These are phyloP conservation scores for Perca schrenkii DNA, from an alignment of 2,113 vertebrate genomes.

Conservation along the genomic window DNA sequence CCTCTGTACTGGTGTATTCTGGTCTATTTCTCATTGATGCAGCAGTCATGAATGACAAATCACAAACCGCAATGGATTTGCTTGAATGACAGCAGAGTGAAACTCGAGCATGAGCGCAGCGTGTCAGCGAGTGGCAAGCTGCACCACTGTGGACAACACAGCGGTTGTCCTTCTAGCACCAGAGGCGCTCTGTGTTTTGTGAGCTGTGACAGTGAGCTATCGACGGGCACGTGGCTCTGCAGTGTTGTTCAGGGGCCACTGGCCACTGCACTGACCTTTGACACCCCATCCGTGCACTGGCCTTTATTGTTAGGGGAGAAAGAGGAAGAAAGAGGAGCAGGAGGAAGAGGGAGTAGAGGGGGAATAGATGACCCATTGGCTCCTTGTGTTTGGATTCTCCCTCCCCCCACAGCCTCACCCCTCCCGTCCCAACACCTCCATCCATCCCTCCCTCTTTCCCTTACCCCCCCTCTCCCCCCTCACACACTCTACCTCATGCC, in stretches of 20 bases:
- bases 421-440: conserved; percentile 70
- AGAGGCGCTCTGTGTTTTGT: conserved; percentile 68
- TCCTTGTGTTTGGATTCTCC: conserved; percentile 63
- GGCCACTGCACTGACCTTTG: conserved; percentile 80
- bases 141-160: conserved; percentile 45
- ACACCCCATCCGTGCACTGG: conserved; percentile 53
- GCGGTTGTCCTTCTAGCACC: conserved; percentile 55
- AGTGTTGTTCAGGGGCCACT: conserved; percentile 66
- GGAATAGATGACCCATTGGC: conserved; percentile 74
- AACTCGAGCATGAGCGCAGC: conserved; percentile 41
- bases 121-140: conserved; percentile 16
- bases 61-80: conserved; percentile 37
- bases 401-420: conserved; percentile 68
- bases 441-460: conserved; percentile 52
- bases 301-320: conserved; percentile 65
- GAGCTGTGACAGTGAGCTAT: conserved; percentile 78
- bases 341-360: conserved; percentile 32
- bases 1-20: neutral
- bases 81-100: conserved; percentile 44
- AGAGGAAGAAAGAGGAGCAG: conserved; percentile 50
- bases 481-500: conserved; percentile 80
- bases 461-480: conserved; percentile 6
- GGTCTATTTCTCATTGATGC: conserved; percentile 26
- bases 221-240: conserved; percentile 77
- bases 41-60: conserved; percentile 45